Conservation (phyloP, 2,888 invertebrate species). For the Pimpla rufipes region DNA sequence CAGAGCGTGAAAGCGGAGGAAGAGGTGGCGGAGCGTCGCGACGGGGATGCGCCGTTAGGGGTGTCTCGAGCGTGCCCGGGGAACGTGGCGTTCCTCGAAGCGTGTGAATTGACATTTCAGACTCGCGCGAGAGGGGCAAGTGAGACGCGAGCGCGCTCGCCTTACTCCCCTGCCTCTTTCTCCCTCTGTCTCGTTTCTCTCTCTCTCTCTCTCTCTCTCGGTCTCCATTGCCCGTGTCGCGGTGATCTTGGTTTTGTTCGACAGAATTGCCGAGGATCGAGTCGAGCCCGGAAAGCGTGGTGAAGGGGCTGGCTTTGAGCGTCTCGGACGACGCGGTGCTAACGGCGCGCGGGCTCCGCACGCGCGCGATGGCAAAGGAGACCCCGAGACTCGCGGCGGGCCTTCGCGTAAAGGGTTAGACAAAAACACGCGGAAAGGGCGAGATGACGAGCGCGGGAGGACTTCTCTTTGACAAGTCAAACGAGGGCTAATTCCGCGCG, state of each 20-base stretch:
- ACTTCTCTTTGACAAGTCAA: constrained; percentile 78
- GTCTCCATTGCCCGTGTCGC: neutral
- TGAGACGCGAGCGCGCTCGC: constrained; percentile 5
- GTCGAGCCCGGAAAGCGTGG: neutral
- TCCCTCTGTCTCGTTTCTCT: constrained; percentile 8
- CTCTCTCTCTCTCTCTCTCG: neutral
- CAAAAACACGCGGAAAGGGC: constrained; percentile 13
- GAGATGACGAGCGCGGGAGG: constrained; percentile 38
- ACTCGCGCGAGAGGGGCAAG: constrained; percentile 29
- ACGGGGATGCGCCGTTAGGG: constrained; percentile 42
- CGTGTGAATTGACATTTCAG: constrained; percentile 67
- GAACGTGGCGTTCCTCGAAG: constrained; percentile 44
- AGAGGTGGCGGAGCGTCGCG: constrained; percentile 63
- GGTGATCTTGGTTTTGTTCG: constrained; percentile 26
- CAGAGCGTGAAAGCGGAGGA: constrained; percentile 61
- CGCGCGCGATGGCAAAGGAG: constrained; percentile 49
- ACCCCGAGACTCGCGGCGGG: constrained; percentile 68
- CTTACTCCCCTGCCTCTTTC: neutral
- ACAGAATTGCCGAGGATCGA: constrained; percentile 13
- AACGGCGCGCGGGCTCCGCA: neutral
- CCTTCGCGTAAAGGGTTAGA: constrained; percentile 63
- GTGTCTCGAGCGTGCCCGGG: constrained; percentile 60
- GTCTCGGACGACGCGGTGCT: neutral
- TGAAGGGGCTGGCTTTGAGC: neutral
- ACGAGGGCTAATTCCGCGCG: constrained; percentile 76